Percentiles rank a stretch among this genome's conserved stretches.
Conservation (phyloP, 2,113 vertebrate genomes). For the Aspidoscelis tigris region DNA sequence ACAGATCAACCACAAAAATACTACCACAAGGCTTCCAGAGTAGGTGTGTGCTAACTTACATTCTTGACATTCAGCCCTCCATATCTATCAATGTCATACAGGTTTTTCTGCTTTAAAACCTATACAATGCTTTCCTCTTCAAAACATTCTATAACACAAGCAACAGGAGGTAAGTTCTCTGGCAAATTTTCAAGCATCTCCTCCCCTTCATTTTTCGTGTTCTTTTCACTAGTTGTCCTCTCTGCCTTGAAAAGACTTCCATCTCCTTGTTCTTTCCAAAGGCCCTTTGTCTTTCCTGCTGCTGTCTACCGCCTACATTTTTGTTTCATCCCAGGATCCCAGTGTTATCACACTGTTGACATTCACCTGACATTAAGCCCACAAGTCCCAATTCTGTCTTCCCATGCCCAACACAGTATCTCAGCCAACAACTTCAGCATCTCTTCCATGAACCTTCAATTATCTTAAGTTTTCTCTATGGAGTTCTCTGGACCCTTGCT, state of each 20-base stretch:
- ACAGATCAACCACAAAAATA: background rate
- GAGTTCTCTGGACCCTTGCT: background rate
- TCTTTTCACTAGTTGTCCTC: background rate
- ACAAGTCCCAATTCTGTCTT: background rate
- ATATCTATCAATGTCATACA: background rate
- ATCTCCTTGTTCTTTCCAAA: background rate
- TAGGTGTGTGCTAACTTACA: background rate
- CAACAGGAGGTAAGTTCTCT: background rate
- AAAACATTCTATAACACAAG: background rate
- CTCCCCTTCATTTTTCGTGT: background rate
- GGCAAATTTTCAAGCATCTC: background rate
- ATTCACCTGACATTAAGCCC: background rate
- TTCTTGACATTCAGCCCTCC: background rate
- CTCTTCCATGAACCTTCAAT: background rate
- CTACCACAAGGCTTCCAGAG: background rate
- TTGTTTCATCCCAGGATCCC: background rate
- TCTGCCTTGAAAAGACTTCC: no score
- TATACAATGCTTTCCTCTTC: background rate
- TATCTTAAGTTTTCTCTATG: background rate
- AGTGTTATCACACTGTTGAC: background rate
- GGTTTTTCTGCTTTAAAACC: background rate
- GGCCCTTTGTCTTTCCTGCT: background rate
- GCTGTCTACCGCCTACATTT: background rate
- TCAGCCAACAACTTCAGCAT: background rate
- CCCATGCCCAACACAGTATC: background rate